Evolutionary conservation across 2,113 vertebrate genomes (phyloP).

Genomic region (Sorex araneus): DNA sequence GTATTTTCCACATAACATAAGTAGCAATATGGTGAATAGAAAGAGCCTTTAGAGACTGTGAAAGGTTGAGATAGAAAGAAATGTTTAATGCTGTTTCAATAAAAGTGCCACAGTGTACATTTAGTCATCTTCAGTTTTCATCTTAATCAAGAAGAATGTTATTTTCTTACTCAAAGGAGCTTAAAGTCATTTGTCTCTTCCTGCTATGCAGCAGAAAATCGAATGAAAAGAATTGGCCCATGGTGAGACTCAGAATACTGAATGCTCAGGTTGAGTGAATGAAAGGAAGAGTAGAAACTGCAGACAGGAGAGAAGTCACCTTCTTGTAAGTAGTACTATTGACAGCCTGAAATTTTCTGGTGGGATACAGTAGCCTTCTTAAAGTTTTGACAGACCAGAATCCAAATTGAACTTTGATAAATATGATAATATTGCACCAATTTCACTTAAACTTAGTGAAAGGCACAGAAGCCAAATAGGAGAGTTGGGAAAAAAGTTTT

Average conservation of each 20-base stretch:
- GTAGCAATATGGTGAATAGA: not conserved
- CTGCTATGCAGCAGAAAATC: not conserved
- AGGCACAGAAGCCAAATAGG: no score
- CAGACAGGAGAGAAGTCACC: not conserved
- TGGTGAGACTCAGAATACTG: not conserved
- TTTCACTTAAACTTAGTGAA: no score
- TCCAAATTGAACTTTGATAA: no score
- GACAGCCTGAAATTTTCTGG: no score
- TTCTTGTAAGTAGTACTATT: not conserved
- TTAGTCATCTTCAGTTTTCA: not conserved
- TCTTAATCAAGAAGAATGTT: conserved; percentile 27
- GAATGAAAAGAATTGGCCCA: conserved; percentile 3
- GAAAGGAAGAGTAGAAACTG: not conserved
- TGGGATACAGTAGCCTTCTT: no score
- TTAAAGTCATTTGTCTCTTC: conserved; percentile 25
- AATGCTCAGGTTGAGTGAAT: not conserved
- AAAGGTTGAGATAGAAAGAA: not conserved
- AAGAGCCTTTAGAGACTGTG: not conserved
- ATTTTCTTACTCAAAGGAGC: not conserved
- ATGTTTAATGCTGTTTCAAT: not conserved
- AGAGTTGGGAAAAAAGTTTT: no score
- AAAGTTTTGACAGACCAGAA: no score
- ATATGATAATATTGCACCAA: no score
- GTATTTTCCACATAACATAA: not conserved
- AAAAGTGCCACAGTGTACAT: not conserved